Base-by-base conservation (phyloP, 2,888 invertebrate genomes). In the Acronicta aceris region DNA sequence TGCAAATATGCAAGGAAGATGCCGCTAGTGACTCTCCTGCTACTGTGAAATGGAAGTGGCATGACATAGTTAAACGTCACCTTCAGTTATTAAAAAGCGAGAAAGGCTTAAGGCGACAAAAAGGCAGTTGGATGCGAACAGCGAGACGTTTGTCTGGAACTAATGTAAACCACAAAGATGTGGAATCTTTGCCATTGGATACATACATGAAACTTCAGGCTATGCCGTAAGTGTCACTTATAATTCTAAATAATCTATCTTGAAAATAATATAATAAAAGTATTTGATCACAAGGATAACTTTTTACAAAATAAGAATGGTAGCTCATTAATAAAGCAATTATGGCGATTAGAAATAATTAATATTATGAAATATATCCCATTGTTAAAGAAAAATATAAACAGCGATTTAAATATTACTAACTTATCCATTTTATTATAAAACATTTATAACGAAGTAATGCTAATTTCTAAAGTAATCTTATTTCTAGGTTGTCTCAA, bases 1-100 rank as follows among this genome's bases (percentile, higher is more conserved):
- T 95, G 63, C 94, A 95, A 81, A 95, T 95, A 81, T 95, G 95
- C 74, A 94, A 95, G 80, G 95, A 95, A 83, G 95, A 95, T 72
- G 94, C 95, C 16, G 95, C 94, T 46, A 94, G 95, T 78, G 95
- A 95, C 82, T 94, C 94, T 50, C 94, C 94, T 16, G 94, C 93
- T 47, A 93, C 94, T 38, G 93, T 93, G 5, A 94, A 92, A 85
- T 94, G 94, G 89, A 95, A 93, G 81, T 95, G 95, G 95, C 94
- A 95, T 65, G 94, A 94, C 75, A 90, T 95, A 65, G 95, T 95
- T 2, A 95, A 95, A 82, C 89, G 94, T 40, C 95, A 95, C 77
- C 85, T 95, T 54, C 94, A 94, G 65, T 79, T 93, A 64, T 78
- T 95, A 63, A 95, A 92, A 86, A 93, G 81, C 76, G 95, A 95